Percentiles rank a stretch among this genome's conserved stretches.
phyloP scores from a whole-genome alignment of 53 echinoderm and acorn worm genomes.

The Astropecten irregularis region DNA sequence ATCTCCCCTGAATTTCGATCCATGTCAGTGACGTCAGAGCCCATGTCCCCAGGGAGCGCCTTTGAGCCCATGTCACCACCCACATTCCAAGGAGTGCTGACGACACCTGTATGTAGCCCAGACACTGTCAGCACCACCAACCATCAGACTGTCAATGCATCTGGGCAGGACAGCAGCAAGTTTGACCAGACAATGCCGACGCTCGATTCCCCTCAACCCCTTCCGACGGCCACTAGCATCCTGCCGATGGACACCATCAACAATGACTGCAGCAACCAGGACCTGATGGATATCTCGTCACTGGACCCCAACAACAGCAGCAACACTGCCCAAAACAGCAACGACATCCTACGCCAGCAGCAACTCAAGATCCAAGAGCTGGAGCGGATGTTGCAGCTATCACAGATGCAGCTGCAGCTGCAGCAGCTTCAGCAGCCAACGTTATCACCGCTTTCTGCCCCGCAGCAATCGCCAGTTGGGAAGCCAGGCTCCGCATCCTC shows the following conservation, averaged over 20 bases:
- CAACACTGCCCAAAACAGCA: slow-evolving; percentile 40
- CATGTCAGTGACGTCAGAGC: slow-evolving; percentile 76
- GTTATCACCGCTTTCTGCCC: slow-evolving; percentile 36
- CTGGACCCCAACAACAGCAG: slow-evolving; percentile 10
- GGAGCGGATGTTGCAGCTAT: slow-evolving; percentile 78
- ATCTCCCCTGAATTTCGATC: slow-evolving; percentile 81
- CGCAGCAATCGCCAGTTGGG: slow-evolving; percentile 48
- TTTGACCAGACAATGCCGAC: slow-evolving; percentile 52
- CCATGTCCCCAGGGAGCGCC: slow-evolving; percentile 95
- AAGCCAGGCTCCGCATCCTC: background rate
- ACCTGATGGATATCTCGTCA: slow-evolving; percentile 74
- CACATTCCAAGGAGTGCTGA: slow-evolving; percentile 79
- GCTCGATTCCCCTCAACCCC: slow-evolving; percentile 33
- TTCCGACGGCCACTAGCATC: slow-evolving; percentile 31
- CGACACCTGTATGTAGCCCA: slow-evolving; percentile 45
- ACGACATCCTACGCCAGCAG: slow-evolving; percentile 80
- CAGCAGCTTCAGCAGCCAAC: slow-evolving; percentile 62
- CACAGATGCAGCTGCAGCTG: slow-evolving; percentile 81
- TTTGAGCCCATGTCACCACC: slow-evolving; percentile 89
- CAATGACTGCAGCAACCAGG: slow-evolving; percentile 48
- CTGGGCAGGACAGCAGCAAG: slow-evolving; percentile 30
- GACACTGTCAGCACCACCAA: slow-evolving; percentile 42
- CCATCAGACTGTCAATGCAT: background rate
- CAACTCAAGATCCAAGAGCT: slow-evolving; percentile 90
- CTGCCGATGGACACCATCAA: slow-evolving; percentile 50